These are phyloP conservation scores for Aurelia sp. DNA, from an alignment of 30 jellyfish, hydroid and myxozoan genomes.

Conservation along the genomic window DNA sequence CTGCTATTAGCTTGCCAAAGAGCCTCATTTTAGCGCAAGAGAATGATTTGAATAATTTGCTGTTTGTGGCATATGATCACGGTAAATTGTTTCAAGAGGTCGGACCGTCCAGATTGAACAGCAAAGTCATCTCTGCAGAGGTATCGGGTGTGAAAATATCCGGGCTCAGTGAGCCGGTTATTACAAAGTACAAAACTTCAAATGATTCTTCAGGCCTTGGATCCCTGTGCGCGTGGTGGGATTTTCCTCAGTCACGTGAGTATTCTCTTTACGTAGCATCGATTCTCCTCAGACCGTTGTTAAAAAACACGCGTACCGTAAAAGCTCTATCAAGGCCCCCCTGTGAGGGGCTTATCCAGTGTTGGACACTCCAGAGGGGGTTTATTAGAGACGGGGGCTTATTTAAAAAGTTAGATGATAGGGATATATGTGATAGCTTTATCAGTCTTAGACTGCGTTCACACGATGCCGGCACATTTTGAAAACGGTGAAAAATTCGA, in stretches of 20 bases:
- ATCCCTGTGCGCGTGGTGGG: constrained; percentile 68
- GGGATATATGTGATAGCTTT: no score
- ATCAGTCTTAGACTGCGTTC: no score
- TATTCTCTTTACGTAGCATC: no score
- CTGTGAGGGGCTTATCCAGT: no score
- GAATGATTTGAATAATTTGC: constrained; percentile 1
- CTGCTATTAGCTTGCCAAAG: constrained; percentile 39
- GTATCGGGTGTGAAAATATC: constrained; percentile 38
- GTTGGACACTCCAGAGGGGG: no score
- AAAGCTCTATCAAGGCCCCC: no score
- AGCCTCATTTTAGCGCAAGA: constrained; percentile 18
- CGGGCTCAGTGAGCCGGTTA: constrained; percentile 53
- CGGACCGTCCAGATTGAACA: constrained; percentile 39
- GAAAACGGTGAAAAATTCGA: no score
- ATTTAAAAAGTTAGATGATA: no score
- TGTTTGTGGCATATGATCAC: constrained; percentile 57
- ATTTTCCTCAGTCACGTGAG: constrained; percentile 4
- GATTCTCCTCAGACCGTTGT: no score
- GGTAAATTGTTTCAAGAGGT: constrained; percentile 61
- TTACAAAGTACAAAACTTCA: constrained; percentile 28
- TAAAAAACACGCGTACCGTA: no score
- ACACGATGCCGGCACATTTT: no score
- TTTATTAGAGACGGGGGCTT: no score
- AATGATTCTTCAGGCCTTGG: constrained; percentile 3
- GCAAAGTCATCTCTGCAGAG: constrained; percentile 63